Conservation (phyloP, 2,113 vertebrate species). For the Lophius piscatorius region DNA sequence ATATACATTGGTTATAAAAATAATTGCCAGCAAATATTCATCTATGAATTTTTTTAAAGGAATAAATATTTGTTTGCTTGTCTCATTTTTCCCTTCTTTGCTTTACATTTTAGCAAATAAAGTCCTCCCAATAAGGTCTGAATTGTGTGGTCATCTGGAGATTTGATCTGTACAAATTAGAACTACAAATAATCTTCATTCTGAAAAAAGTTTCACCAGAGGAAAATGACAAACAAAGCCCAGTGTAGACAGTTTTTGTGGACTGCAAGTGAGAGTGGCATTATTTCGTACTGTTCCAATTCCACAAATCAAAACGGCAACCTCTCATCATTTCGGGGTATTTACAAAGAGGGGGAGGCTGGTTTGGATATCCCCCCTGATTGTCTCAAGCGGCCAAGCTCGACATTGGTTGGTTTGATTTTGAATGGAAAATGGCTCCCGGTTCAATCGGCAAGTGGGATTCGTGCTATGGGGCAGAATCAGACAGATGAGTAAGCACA, state of each 20-base stretch:
- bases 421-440: constrained; percentile 56
- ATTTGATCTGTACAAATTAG: constrained; percentile 13
- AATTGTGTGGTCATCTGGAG: constrained; percentile 41
- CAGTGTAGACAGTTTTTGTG: no score
- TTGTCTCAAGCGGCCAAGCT: constrained; percentile 74
- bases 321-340: no score
- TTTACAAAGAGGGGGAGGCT: constrained; percentile 22
- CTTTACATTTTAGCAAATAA: constrained; percentile 53
- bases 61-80: constrained; percentile 50
- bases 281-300: not conserved
- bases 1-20: constrained; percentile 72
- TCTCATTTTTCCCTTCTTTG: constrained; percentile 10
- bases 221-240: constrained; percentile 17
- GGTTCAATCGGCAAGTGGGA: constrained; percentile 54
- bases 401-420: constrained; percentile 53
- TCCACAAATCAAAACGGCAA: not conserved
- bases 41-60: constrained; percentile 57
- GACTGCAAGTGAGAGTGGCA: no score
- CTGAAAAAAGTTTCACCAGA: constrained; percentile 21
- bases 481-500: no score
- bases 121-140: constrained; percentile 35
- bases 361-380: constrained; percentile 66
- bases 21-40: constrained; percentile 68
- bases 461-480: constrained; percentile 47
- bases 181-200: constrained; percentile 3